phyloP scores from a whole-genome alignment of 1,140 invertebrate species.

The Vanessa atalanta region DNA sequence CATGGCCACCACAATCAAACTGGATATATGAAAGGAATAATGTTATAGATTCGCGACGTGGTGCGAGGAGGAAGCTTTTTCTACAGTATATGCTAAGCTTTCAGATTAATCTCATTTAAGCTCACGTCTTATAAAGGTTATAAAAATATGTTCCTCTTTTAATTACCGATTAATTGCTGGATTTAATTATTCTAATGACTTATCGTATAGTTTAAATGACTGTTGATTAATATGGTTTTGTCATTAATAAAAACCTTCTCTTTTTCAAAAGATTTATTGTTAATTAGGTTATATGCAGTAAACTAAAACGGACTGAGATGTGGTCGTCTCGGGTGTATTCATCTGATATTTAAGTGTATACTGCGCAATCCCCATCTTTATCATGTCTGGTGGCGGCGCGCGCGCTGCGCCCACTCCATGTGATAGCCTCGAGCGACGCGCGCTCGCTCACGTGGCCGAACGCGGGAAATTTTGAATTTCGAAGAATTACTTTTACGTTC shows the following conservation, averaged over 20 bases:
- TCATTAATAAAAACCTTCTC: too few species aligned
- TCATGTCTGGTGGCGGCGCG: slow-evolving; percentile 57
- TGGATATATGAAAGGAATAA: slow-evolving; percentile 69
- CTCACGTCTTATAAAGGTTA: not conserved
- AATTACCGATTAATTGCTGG: too few species aligned
- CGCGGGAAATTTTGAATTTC: slow-evolving; percentile 59
- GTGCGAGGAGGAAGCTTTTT: slow-evolving; percentile 60
- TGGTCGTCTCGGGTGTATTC: not conserved
- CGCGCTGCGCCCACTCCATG: slow-evolving; percentile 68
- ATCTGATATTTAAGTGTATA: slow-evolving; percentile 30
- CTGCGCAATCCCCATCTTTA: slow-evolving; percentile 63
- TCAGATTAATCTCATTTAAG: slow-evolving; percentile 42
- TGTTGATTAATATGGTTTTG: too few species aligned
- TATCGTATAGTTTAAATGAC: not conserved
- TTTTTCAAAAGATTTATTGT: too few species aligned
- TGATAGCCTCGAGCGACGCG: slow-evolving; percentile 77
- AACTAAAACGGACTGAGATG: too few species aligned
- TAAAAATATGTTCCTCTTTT: not conserved
- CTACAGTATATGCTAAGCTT: slow-evolving; percentile 43
- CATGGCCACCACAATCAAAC: slow-evolving; percentile 51
- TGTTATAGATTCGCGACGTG: slow-evolving; percentile 67
- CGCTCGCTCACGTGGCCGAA: slow-evolving; percentile 61
- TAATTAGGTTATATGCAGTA: not conserved
- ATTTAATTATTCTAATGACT: not conserved
- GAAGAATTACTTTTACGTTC: slow-evolving; percentile 39